Conservation (phyloP, 2,797 vertebrate species). For the Sylvia borin region DNA sequence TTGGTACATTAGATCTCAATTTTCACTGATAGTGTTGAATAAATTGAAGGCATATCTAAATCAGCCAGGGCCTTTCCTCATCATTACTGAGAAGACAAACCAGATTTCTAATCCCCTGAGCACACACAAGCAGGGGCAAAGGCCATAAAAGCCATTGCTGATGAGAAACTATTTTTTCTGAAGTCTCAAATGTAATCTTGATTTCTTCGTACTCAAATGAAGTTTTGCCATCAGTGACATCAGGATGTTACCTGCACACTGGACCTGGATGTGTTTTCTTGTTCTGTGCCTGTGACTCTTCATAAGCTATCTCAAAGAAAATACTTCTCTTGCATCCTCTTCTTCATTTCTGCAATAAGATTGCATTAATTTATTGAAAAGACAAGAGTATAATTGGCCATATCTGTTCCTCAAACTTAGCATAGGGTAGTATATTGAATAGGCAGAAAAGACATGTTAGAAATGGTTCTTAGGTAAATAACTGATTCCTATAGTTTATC, state of each 20-base stretch:
- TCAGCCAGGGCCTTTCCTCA: not conserved
- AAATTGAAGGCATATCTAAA: not conserved
- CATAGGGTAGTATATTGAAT: not conserved
- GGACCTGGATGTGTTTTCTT: not conserved
- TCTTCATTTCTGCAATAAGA: not conserved
- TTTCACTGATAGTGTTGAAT: not conserved
- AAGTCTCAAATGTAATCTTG: not conserved
- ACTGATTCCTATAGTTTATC: not conserved
- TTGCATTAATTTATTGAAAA: not conserved
- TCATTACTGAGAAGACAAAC: not conserved
- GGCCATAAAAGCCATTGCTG: not conserved
- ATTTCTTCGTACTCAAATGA: not conserved
- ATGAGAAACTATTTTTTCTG: not conserved
- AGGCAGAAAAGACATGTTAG: not conserved
- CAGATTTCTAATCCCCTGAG: not conserved
- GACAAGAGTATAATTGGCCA: not conserved
- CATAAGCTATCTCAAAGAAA: not conserved
- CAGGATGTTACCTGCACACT: not conserved
- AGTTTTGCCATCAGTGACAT: not conserved
- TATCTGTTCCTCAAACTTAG: not conserved
- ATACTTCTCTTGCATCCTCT: not conserved
- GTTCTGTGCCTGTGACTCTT: not conserved
- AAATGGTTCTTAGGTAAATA: not conserved
- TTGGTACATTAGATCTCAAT: not conserved
- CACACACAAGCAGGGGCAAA: not conserved